Evolutionary conservation across 2,797 vertebrate species (phyloP).

Genomic region (Darevskia mixta): DNA sequence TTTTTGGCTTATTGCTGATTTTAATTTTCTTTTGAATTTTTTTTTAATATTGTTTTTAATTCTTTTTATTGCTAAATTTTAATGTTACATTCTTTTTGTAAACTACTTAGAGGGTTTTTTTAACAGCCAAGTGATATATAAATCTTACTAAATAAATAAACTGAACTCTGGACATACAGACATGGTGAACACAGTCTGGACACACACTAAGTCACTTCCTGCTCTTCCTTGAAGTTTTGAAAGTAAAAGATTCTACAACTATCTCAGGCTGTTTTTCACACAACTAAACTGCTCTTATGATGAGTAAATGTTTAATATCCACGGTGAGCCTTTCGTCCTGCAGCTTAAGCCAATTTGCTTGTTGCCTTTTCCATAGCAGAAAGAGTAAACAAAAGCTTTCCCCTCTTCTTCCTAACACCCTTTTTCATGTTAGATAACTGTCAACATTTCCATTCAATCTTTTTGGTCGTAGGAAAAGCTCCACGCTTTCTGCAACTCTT

Average conservation of each 20-base stretch:
- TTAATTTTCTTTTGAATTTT: too few species aligned
- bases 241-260: not conserved
- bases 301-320: not conserved
- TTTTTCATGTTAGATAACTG: constrained; percentile 10
- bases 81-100: too few species aligned
- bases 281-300: not conserved
- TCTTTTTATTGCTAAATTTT: too few species aligned
- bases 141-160: too few species aligned
- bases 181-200: too few species aligned
- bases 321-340: not conserved
- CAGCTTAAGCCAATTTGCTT: not conserved
- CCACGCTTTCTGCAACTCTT: not conserved
- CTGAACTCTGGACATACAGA: too few species aligned
- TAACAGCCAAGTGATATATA: too few species aligned
- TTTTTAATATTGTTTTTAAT: too few species aligned
- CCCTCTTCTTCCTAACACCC: not conserved
- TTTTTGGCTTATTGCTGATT: too few species aligned
- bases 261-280: not conserved
- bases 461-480: not conserved
- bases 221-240: not conserved
- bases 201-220: not conserved
- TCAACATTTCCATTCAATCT: not conserved
- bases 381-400: not conserved
- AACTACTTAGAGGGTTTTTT: too few species aligned
- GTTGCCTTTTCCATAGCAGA: not conserved